Evolutionary conservation across 2,888 invertebrate species (phyloP).

Genomic region (Tortricodes alternella): DNA sequence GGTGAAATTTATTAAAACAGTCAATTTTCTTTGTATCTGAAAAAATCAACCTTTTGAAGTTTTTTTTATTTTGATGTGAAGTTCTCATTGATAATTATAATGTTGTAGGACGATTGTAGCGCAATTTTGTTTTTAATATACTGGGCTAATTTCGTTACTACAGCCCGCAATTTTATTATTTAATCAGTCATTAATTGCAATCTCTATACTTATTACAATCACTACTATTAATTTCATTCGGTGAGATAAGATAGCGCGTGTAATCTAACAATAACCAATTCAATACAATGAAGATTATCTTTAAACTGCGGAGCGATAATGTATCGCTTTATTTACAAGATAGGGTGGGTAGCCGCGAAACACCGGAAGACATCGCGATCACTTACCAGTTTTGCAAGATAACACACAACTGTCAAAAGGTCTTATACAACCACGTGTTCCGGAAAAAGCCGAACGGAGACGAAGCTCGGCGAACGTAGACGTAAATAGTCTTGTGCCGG

Average conservation of each 20-base stretch:
- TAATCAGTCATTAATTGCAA: constrained; percentile 7
- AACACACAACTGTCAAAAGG: constrained; percentile 55
- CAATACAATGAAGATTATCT: not conserved
- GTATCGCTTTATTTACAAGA: not conserved
- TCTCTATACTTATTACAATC: not conserved
- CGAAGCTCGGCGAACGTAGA: constrained; percentile 58
- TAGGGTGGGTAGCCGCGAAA: constrained; percentile 9
- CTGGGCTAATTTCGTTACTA: too few species aligned
- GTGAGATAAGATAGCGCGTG: not conserved
- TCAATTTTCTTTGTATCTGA: too few species aligned
- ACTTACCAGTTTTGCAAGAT: constrained; percentile 27
- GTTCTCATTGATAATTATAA: too few species aligned
- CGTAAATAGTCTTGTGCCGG: constrained; percentile 68
- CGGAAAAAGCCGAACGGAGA: constrained; percentile 56
- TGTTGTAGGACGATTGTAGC: too few species aligned
- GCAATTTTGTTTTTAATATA: too few species aligned
- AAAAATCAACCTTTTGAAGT: too few species aligned
- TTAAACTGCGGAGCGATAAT: not conserved
- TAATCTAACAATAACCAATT: not conserved
- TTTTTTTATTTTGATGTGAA: too few species aligned
- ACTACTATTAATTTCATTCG: too few species aligned
- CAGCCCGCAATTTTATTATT: too few species aligned
- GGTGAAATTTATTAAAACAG: too few species aligned
- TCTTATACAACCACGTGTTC: constrained; percentile 60
- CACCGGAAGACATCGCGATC: constrained; percentile 10